Evolutionary conservation across 2,113 vertebrate species (phyloP), one percentile per base, ranked within the genome.

Genomic region (Otus sunia): DNA sequence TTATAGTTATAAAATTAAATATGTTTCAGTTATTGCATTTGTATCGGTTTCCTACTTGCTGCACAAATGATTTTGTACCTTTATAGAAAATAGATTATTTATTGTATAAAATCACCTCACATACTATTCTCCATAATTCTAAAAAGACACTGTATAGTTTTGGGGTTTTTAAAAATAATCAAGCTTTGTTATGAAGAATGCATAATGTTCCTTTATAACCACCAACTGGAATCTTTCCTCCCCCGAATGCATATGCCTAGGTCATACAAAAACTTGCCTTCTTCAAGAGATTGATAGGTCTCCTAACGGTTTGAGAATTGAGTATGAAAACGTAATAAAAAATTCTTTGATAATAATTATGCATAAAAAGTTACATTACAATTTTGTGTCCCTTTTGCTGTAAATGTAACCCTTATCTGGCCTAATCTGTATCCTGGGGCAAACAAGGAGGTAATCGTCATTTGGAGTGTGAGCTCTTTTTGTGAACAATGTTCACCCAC

Each of bases 31-130:
- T 93, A 94, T 27, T 95, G 92, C 91, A 83, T 79, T 88, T 90
- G 56, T 93, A 83, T 89, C 73, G 74, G 59, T 92, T 47, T 90
- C 59, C 77, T 94, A 89, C 60, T 91, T 86, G 93, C 79, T 90
- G 75, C 94, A 74, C 76, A 94, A 68, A 79, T 91, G 49, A 83
- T 75, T 96, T 94, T 95, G 93, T 97, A 94, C 68, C 76, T 96
- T 95, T 92, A 77, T 68, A 94, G 94, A 95, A 91, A 92, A 91
- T 11, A 79, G 56, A 92, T 90, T 98, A 98, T 98, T 98, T 98
- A 98, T 98, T 97, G 82, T 95, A 89, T 78, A 94, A 83, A 95
- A 96, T 34, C 77, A 79, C 69, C 82, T 90, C 64, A 55, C 17
- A 39, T 81, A 43, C 39, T 87, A 43, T 88, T 95, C 95, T 81